A percentile compares a stretch with the other conserved stretches of the same genome.
Evolutionary conservation across 2,888 invertebrate species (phyloP).

Genomic region (Crematogaster levior): DNA sequence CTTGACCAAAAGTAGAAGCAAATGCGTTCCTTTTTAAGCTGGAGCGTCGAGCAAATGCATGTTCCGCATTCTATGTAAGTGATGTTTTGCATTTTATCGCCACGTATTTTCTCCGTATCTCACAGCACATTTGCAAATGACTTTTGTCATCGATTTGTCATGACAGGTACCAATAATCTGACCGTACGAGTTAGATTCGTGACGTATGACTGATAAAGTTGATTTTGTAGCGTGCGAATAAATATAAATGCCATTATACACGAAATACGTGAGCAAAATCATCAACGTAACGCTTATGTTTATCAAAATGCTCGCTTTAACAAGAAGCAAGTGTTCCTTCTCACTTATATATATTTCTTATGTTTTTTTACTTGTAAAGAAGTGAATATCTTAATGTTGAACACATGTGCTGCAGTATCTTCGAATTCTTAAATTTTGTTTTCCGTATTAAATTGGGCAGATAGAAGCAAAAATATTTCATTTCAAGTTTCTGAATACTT

Average conservation of each 20-base stretch:
- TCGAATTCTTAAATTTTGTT: neutral
- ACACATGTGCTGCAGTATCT: neutral
- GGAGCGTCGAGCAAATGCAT: neutral
- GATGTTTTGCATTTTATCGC: slow-evolving; percentile 20
- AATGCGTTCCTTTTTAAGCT: slow-evolving; percentile 7
- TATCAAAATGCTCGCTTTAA: neutral
- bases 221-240: slow-evolving; percentile 8
- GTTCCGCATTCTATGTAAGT: neutral
- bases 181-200: neutral
- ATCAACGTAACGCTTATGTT: neutral
- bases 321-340: neutral
- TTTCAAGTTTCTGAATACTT: no score
- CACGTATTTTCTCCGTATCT: neutral
- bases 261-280: neutral
- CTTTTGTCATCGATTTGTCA: slow-evolving; percentile 1
- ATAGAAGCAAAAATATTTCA: neutral
- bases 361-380: neutral
- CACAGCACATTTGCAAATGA: neutral
- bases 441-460: neutral
- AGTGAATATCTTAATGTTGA: neutral
- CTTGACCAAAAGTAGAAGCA: neutral
- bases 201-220: neutral
- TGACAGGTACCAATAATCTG: neutral
- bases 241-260: slow-evolving; percentile 12
- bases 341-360: neutral